Base-by-base conservation (phyloP, 2,797 vertebrate genomes). In the Pangasius macronema region DNA sequence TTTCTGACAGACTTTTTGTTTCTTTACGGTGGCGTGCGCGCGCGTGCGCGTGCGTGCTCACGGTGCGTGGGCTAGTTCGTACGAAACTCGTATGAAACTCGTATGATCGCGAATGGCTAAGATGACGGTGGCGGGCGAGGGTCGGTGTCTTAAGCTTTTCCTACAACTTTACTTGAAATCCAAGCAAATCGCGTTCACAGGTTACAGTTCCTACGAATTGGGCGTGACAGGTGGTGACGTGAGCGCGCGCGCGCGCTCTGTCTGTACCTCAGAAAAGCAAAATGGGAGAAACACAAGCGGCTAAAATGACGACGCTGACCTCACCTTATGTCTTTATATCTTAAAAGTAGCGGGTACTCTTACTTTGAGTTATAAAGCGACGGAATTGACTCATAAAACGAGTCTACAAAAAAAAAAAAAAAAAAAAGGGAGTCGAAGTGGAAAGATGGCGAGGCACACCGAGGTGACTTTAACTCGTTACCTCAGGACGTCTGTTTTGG, bases 381-480 rank as follows among this genome's bases (percentile, higher is more conserved):
- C 92, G 92, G 93, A 95, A 95, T 94, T 93, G 92, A 92, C 92
- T 93, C 89, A 76, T 93, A 93, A 94, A 95, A 91, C 65, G 86
- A 86, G 85, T 75, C 84, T 93, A 87, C 89, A 51, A 77, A 92
- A 90, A 51, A 77, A 3, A 53, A 53, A 92, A 90, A 65, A 67
- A 8, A 9, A 4, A 84, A 42, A n/a, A 24, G n/a, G 33, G 18
- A 90, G 88, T 90, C 84, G 90, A 92, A 91, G 89, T 92, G 93
- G 93, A 94, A 95, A 95, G 92, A 94, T 93, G 92, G 92, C 93
- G 79, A 87, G 89, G 92, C 85, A 57, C 85, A 86, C 88, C 76
- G 84, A 89, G 92, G 90, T 81, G 85, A 89, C 92, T 92, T 86
- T 86, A 92, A 91, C 92, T 87, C 89, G 79, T 82, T 89, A 84